Evolutionary conservation across 2,888 invertebrate genomes (phyloP).

Genomic region (Uropetala carovei): DNA sequence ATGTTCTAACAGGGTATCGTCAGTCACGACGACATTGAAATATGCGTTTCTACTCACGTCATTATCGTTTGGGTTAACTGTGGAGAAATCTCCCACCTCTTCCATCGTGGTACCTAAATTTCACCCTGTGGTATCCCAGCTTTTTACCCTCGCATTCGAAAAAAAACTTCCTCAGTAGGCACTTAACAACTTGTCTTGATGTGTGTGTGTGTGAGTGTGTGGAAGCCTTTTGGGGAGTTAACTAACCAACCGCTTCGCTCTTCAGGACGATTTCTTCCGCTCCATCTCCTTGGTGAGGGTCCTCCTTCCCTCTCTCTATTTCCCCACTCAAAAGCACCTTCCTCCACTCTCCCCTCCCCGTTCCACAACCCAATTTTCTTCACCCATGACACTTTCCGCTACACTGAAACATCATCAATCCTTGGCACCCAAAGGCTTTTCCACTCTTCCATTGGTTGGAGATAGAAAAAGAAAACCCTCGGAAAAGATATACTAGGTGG

Average conservation of each 20-base stretch:
- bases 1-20: too few relatives aligned
- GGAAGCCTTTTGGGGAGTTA: constrained; percentile 18
- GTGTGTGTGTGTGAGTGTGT: constrained; percentile 17
- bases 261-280: constrained; percentile 18
- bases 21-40: too few relatives aligned
- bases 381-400: constrained; percentile 28
- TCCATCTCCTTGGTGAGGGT: constrained; percentile 12
- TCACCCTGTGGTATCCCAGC: neutral
- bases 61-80: too few relatives aligned
- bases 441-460: neutral
- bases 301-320: neutral
- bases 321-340: neutral
- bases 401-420: constrained; percentile 10
- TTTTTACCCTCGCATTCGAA: neutral
- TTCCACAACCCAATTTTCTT: neutral
- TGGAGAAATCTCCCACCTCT: neutral
- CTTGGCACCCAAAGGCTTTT: constrained; percentile 3
- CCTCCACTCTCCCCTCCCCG: neutral
- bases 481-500: neutral
- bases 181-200: constrained; percentile 16
- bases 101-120: neutral
- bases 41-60: too few relatives aligned
- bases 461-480: neutral
- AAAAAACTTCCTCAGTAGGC: neutral
- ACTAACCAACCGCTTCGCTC: constrained; percentile 23